Evolutionary conservation across 2,113 vertebrate species (phyloP).

Genomic region (Xiphophorus hellerii): DNA sequence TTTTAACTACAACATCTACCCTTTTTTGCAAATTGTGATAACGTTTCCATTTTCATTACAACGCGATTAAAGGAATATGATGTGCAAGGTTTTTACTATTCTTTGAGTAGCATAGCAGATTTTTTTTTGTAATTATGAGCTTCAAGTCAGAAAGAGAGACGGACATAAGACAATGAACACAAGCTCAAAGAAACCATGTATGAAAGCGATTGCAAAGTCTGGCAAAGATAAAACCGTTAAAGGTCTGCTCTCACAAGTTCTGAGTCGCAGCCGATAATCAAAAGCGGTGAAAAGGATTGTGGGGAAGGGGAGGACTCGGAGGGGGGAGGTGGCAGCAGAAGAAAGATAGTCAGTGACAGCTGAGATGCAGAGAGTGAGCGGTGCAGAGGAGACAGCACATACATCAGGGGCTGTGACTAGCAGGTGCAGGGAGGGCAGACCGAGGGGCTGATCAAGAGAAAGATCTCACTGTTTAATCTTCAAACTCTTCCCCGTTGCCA

Average conservation of each 20-base stretch:
- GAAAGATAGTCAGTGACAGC: constrained; percentile 68
- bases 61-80: background rate
- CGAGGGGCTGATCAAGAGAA: constrained; percentile 74
- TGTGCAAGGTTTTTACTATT: background rate
- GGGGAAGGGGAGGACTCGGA: background rate
- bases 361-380: constrained; percentile 35
- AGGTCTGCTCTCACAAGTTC: constrained; percentile 52
- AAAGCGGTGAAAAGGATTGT: constrained; percentile 49
- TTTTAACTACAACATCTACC: background rate
- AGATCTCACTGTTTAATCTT: constrained; percentile 80
- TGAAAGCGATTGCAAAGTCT: constrained; percentile 38
- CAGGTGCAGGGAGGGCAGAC: constrained; percentile 74
- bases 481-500: constrained; percentile 67
- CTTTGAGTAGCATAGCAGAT: background rate
- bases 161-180: background rate
- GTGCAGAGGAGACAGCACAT: constrained; percentile 51
- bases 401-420: constrained; percentile 70
- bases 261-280: constrained; percentile 66
- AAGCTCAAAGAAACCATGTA: constrained; percentile 12
- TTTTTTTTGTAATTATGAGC: background rate
- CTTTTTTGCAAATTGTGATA: background rate
- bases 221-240: constrained; percentile 63
- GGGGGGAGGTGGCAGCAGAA: constrained; percentile 21
- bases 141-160: background rate
- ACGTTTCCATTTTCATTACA: background rate